Evolutionary conservation across 2,888 invertebrate species (phyloP).

Genomic region (Aromia moschata): DNA sequence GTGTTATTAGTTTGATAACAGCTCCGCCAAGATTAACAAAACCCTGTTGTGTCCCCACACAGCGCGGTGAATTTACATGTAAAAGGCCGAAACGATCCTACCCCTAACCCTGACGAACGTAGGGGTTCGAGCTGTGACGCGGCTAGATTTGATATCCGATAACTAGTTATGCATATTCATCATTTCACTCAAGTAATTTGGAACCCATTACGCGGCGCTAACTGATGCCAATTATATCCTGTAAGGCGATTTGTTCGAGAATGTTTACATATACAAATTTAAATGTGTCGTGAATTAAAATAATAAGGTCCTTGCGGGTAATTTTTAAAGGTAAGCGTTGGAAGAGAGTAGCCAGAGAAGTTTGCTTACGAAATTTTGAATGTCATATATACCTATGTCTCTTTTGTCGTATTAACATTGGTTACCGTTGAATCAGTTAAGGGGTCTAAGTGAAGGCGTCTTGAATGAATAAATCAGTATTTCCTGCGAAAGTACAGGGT

Average conservation of each 20-base stretch:
- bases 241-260: constrained; percentile 28
- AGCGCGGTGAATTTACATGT: constrained; percentile 15
- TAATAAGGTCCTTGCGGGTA: constrained; percentile 14
- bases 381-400: too few species aligned
- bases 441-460: too few species aligned
- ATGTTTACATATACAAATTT: constrained; percentile 26
- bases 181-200: constrained; percentile 25
- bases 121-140: constrained; percentile 19
- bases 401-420: too few species aligned
- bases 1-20: constrained; percentile 1
- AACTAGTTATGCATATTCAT: constrained; percentile 38
- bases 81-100: constrained; percentile 15
- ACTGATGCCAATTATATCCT: constrained; percentile 21
- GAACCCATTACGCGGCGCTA: constrained; percentile 23
- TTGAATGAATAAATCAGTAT: too few species aligned
- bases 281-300: constrained; percentile 17
- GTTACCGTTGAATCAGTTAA: too few species aligned
- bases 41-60: constrained; percentile 11
- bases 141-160: constrained; percentile 31
- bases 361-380: too few species aligned
- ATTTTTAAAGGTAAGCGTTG: too few species aligned
- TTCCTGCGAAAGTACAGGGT: too few species aligned
- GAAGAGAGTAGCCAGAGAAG: too few species aligned
- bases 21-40: constrained; percentile 5
- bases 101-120: constrained; percentile 16